Conservation (phyloP, 92 coral and sea anemone genomes). For the Phenganax marumi region DNA sequence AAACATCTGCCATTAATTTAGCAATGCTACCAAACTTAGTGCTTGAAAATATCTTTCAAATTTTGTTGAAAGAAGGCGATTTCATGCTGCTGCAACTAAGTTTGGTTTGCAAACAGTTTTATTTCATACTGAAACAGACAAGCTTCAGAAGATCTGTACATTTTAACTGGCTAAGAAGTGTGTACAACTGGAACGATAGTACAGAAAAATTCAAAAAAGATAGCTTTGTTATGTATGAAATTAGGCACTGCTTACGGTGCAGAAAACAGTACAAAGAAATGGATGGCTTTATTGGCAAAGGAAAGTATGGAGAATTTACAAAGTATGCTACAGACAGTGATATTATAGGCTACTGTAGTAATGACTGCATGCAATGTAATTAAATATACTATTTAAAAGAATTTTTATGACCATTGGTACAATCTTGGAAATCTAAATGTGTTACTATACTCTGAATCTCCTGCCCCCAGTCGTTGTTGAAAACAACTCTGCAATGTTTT, state of each 20-base stretch:
- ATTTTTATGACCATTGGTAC: no score
- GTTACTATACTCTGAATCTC: no score
- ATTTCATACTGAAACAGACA: neutral
- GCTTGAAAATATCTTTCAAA: neutral
- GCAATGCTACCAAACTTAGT: neutral
- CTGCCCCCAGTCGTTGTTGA: no score
- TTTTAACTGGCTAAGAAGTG: neutral
- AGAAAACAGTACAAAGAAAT: neutral
- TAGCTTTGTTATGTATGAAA: neutral
- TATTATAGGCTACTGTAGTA: conserved; percentile 1
- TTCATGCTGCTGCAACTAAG: neutral
- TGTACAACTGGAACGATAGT: neutral
- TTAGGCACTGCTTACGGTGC: neutral
- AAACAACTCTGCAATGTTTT: no score
- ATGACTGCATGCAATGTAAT: neutral
- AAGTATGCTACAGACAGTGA: neutral
- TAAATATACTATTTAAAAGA: no score
- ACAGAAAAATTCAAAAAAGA: neutral
- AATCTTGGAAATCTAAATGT: no score
- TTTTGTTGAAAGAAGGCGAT: neutral
- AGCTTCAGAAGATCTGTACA: neutral
- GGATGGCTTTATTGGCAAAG: conserved; percentile 1
- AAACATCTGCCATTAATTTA: neutral
- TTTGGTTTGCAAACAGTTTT: neutral
- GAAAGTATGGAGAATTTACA: neutral